Evolutionary conservation across 2,113 vertebrate species (phyloP).

Genomic region (Pungitius pungitius): DNA sequence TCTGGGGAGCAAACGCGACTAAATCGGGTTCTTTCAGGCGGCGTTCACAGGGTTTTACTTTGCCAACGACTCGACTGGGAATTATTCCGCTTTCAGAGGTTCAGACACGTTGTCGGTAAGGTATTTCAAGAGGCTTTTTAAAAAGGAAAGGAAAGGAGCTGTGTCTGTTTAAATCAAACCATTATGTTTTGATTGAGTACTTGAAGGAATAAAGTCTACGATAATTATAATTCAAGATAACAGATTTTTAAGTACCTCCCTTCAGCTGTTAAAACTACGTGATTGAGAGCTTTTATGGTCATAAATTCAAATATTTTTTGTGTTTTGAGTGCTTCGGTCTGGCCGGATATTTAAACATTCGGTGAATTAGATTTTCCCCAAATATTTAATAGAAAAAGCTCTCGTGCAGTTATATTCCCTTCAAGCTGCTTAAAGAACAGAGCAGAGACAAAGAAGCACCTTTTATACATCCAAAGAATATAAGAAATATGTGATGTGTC

Average conservation of each 20-base stretch:
- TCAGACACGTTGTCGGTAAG: neutral
- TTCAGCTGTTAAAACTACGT: neutral
- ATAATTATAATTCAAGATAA: neutral
- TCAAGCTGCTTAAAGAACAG: neutral
- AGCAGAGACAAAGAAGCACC: neutral
- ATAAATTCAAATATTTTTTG: neutral
- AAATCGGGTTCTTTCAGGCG: constrained; percentile 5
- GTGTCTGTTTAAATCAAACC: neutral
- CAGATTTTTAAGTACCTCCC: neutral
- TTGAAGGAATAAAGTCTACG: neutral
- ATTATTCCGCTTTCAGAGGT: neutral
- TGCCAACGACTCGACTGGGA: neutral
- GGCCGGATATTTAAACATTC: neutral
- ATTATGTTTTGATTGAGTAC: neutral
- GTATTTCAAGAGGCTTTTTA: neutral
- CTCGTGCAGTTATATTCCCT: neutral
- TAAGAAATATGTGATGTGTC: neutral
- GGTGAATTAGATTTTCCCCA: neutral
- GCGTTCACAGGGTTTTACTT: constrained; percentile 11
- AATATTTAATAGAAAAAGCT: constrained; percentile 11
- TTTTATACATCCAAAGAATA: neutral
- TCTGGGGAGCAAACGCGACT: constrained; percentile 25
- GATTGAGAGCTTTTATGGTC: neutral
- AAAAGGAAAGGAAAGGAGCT: neutral
- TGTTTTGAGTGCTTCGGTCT: neutral